Base-by-base conservation (phyloP, 1,140 invertebrate genomes). In the Saccostrea echinata region DNA sequence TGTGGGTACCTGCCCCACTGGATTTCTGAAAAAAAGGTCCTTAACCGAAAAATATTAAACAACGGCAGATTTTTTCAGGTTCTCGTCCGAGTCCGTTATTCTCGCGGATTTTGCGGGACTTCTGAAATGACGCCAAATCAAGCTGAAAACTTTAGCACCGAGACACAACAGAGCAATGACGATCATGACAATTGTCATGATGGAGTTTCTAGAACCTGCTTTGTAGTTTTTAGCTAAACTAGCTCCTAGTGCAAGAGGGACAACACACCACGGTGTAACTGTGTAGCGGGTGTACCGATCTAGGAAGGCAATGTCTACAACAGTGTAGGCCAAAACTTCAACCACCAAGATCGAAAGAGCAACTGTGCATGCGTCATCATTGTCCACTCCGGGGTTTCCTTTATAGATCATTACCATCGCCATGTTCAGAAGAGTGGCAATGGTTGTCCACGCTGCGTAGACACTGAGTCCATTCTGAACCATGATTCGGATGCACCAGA, bases 381-480 rank as follows among this genome's bases (percentile, higher is more conserved):
- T 61, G 33, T 85, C 64, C 13, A 91, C 80, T 33, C 85, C 55
- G 2, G 53, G 24, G n/a, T 86, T 51, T 3, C 88, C 86, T 11
- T 84, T 76, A 61, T 93, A 93, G 24, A 85, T 82, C 21, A 93
- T 83, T 16, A 91, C 91, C n/a, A 92, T 87, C 18, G 84, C 88
- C 1, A 92, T 16, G 87, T 94, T 95, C 27, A 94, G 89, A 12
- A 94, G 88, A 9, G 94, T 91, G 8, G 94, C 94, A 13, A 94
- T 91, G 24, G 91, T 92, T 18, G 90, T 90, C 94, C 94, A 94
- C 0, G 92, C 92, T 9, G 92, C 93, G 81, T 94, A 94, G 21
- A 94, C 91, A 16, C 90, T 91, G 0, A 94, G 85, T 21, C 93
- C 94, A 85, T 95, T 95, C 21, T 94, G 93, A 2, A 94, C 91